Evolutionary conservation across 2,797 vertebrate species (phyloP), one percentile per base, ranked within the genome.

Genomic region (Phaenicophaeus curvirostris): DNA sequence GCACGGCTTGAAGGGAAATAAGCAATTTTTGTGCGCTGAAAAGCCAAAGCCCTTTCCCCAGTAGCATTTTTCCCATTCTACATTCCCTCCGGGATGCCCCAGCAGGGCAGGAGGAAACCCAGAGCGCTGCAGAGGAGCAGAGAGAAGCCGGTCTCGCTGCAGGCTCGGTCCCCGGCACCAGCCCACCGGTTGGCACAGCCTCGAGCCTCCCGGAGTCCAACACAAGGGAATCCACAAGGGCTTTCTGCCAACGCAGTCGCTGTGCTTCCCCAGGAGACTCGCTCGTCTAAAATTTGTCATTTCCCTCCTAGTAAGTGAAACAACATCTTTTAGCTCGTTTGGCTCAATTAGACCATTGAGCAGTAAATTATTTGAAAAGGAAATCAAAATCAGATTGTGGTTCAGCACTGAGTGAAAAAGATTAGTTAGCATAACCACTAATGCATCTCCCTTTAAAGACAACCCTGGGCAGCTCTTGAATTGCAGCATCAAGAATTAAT

Each of bases 371-470:
- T 73, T 93, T 82, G 96, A 76, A 69, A 77, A 75, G 95, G 93
- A 96, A 97, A 97, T 13, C 78, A 42, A 66, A 95, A 93, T 41
- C 85, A 58, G 93, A n/a, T 66, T 93, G 93, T 24, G 90, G 96
- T 63, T 92, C 90, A 15, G 81, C 62, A 31, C 20, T 1, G 31
- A 37, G 84, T 8, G 94, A 77, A 85, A 73, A 91, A 53, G 85
- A 93, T 46, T 82, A 8, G 61, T 94, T 91, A 96, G 86, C 83
- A 82, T 21, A 95, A 72, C 89, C 89, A 51, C 85, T 72, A 91
- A 80, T 55, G 71, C 67, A 48, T 5, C 85, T 92, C 91, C 81
- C 93, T 94, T 88, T 55, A 84, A n/a, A 87, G 78, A 71, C 82
- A 61, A 1, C 3, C 69, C 81, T 25, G 74, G 90, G 25, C 57